Percentiles rank a stretch among this genome's conserved stretches.
These are phyloP conservation scores for Abrostola triplasia DNA, from an alignment of 2,888 invertebrate species.

Conservation along the genomic window DNA sequence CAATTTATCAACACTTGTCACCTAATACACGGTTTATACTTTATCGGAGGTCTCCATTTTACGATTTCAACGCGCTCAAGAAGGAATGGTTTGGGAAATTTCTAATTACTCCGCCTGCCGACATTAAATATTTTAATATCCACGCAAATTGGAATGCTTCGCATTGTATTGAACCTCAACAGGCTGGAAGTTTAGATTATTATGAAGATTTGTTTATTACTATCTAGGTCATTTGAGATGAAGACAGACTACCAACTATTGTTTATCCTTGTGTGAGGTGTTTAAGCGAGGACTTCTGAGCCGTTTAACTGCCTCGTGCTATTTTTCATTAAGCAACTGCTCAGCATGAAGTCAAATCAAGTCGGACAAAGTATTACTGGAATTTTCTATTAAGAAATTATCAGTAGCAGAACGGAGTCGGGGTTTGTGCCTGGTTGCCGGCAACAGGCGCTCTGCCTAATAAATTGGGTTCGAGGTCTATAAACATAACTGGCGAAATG, in stretches of 20 bases:
- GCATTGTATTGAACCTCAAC: conserved; percentile 15
- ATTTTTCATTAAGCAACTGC: too few relatives aligned
- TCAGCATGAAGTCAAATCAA: too few relatives aligned
- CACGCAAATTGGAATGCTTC: conserved; percentile 31
- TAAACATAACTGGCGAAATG: too few relatives aligned
- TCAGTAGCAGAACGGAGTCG: too few relatives aligned
- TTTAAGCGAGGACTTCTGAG: too few relatives aligned
- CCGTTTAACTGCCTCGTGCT: too few relatives aligned
- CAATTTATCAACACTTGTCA: neutral
- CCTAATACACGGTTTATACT: neutral
- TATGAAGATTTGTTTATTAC: conserved; percentile 6
- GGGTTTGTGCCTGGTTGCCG: too few relatives aligned
- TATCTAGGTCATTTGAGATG: too few relatives aligned
- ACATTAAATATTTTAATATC: conserved; percentile 40
- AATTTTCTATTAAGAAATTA: too few relatives aligned
- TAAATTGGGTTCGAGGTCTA: too few relatives aligned
- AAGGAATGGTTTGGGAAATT: conserved; percentile 29
- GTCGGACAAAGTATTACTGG: too few relatives aligned
- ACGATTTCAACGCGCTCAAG: conserved; percentile 15
- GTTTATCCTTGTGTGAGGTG: neutral
- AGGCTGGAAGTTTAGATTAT: neutral
- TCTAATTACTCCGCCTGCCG: conserved; percentile 29
- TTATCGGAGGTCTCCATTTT: conserved; percentile 12
- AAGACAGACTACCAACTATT: neutral
- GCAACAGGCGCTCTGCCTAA: too few relatives aligned